A percentile compares a stretch with the other conserved stretches of the same genome.
phyloP scores from a whole-genome alignment of 1,140 invertebrate genomes.

The Drosophila rhopaloa region DNA sequence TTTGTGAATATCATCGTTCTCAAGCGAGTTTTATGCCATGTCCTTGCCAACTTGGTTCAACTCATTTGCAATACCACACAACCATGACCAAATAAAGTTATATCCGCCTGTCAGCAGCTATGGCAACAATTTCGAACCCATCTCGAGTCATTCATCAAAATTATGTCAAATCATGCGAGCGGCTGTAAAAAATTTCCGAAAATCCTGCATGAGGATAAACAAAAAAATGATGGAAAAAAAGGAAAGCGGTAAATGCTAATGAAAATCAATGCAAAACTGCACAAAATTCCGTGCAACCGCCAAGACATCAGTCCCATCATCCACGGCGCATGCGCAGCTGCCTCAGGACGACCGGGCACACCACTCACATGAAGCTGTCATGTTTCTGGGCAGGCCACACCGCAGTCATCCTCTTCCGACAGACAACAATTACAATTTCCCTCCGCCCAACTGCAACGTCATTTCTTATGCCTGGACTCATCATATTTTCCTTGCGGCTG shows the following conservation, averaged over 20 bases:
- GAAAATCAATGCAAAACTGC: constrained; percentile 73
- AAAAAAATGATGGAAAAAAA: constrained; percentile 34
- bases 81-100: constrained; percentile 63
- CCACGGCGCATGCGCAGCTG: constrained; percentile 67
- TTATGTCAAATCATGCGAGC: constrained; percentile 81
- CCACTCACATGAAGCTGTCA: constrained; percentile 77
- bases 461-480: constrained; percentile 50
- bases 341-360: constrained; percentile 3
- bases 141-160: constrained; percentile 71
- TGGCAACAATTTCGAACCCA: constrained; percentile 41
- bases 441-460: constrained; percentile 56
- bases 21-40: background rate
- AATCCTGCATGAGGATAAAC: constrained; percentile 40
- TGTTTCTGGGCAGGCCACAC: constrained; percentile 73
- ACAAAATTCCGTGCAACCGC: constrained; percentile 55
- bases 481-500: constrained; percentile 74
- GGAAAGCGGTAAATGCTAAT: constrained; percentile 68
- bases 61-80: constrained; percentile 26
- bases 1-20: background rate
- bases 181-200: constrained; percentile 53
- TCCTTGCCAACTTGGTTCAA: background rate
- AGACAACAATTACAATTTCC: constrained; percentile 75
- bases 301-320: constrained; percentile 40
- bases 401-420: constrained; percentile 46
- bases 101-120: constrained; percentile 54